Base-by-base conservation (phyloP, 2,888 invertebrate species). In the Lithophane semibrunnea region DNA sequence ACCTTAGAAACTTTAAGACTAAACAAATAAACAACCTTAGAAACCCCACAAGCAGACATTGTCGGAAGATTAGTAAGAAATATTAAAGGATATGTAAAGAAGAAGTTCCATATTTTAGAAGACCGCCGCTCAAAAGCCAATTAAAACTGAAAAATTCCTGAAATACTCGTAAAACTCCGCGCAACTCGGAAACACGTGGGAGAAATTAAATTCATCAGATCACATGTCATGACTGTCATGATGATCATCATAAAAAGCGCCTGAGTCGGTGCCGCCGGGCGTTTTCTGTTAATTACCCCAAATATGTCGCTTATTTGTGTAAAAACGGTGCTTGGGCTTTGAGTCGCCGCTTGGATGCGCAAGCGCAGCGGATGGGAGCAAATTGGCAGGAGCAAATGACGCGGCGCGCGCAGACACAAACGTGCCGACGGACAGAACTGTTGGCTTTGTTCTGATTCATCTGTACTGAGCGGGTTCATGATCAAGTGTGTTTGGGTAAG, bases 251-350 rank as follows among this genome's bases (percentile, higher is more conserved):
- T 89, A 93, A 94, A 94, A 93, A 94, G 74, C 69, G 70, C 85
- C 84, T 88, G 69, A 91, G 84, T 88, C 84, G 74, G 92, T 93
- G 93, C 89, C 86, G 80, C 75, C 85, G 90, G 91, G 88, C 91
- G 92, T 92, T 91, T 90, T 92, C 93, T 94, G 95, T 94, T 96
- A 96, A 96, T 96, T 95, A 95, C 95, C 92, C 90, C 94, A 95
- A 95, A 95, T 95, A 95, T 95, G 94, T 93, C 90, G 85, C 85
- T 79, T 88, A 86, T 89, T 90, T 88, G 74, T 77, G 81, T 86
- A 90, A 90, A 91, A 90, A 89, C 84, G 73, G 73, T 85, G 78
- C 65, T 64, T 77, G 29, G 60, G 80, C 68, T 88, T 86, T 88
- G 86, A 88, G 69, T 63, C 79, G 76, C 85, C 84, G 84, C 87